Percentiles rank a stretch among this genome's conserved stretches.
Evolutionary conservation across 2,797 vertebrate genomes (phyloP).

Genomic region (Sandelia bainsii): DNA sequence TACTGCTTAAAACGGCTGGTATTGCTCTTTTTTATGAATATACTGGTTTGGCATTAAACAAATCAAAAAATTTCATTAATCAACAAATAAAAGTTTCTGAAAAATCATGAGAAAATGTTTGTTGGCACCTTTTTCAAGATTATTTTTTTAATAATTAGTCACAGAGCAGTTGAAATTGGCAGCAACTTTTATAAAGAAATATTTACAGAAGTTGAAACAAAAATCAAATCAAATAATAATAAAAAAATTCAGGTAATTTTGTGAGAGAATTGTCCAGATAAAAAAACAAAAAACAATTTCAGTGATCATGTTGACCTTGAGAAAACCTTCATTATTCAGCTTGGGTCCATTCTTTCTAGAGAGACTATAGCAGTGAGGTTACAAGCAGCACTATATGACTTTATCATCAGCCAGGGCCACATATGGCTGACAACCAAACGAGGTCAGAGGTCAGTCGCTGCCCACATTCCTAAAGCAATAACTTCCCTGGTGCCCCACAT

Average conservation of each 20-base stretch:
- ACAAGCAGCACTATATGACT: slow-evolving; percentile 49
- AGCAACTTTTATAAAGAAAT: background rate
- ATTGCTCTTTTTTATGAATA: background rate
- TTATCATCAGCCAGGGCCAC: slow-evolving; percentile 48
- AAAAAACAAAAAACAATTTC: background rate
- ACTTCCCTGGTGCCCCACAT: slow-evolving; percentile 26
- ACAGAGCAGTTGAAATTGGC: background rate
- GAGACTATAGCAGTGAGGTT: slow-evolving; percentile 13
- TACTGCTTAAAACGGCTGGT: background rate
- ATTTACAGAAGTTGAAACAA: too few species aligned
- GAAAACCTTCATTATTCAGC: background rate
- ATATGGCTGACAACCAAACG: slow-evolving; percentile 53
- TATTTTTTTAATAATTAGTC: background rate
- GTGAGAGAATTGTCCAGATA: background rate
- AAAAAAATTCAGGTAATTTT: background rate
- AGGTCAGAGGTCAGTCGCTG: slow-evolving; percentile 58
- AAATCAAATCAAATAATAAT: too few species aligned
- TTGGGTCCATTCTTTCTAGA: background rate
- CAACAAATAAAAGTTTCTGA: too few species aligned
- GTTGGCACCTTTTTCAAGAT: too few species aligned
- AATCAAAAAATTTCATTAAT: too few species aligned
- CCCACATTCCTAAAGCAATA: slow-evolving; percentile 61
- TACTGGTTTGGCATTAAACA: background rate
- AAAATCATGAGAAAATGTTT: too few species aligned
- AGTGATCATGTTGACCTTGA: background rate